A percentile compares a stretch with the other conserved stretches of the same genome.
These are phyloP conservation scores for Telmatherina bonti DNA, from an alignment of 2,797 vertebrate species.

Conservation along the genomic window DNA sequence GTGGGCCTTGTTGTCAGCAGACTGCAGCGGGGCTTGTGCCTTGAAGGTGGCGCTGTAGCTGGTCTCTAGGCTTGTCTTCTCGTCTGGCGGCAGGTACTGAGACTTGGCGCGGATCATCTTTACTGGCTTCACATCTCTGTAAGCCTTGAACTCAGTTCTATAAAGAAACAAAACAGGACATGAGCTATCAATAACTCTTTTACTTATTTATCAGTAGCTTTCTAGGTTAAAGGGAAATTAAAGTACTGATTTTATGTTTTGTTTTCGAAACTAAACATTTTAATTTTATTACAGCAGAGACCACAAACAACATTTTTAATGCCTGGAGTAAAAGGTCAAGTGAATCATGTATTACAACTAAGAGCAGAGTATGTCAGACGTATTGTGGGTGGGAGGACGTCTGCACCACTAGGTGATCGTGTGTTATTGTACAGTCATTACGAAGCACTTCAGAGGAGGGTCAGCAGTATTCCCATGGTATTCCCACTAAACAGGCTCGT, in stretches of 20 bases:
- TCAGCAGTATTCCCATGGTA: constrained; percentile 41
- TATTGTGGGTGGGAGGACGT: constrained; percentile 31
- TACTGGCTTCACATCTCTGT: constrained; percentile 90
- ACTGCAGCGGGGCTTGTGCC: constrained; percentile 83
- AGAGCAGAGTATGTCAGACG: constrained; percentile 25
- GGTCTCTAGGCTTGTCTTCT: constrained; percentile 90
- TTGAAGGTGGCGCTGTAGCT: constrained; percentile 95
- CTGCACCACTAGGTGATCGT: constrained; percentile 30
- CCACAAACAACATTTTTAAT: background rate
- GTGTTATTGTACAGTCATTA: constrained; percentile 35
- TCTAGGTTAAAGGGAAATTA: background rate
- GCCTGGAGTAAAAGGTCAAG: background rate
- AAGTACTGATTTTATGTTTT: background rate
- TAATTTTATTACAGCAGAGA: background rate
- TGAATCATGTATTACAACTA: constrained; percentile 24
- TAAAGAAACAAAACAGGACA: constrained; percentile 34
- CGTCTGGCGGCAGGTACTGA: constrained; percentile 92
- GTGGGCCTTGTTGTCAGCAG: constrained; percentile 87
- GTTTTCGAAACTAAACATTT: background rate
- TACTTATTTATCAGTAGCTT: background rate
- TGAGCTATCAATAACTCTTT: background rate
- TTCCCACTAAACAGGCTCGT: constrained; percentile 23
- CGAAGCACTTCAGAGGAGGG: constrained; percentile 61
- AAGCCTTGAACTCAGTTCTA: constrained; percentile 95
- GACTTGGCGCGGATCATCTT: constrained; percentile 91